Evolutionary conservation across 2,113 vertebrate species (phyloP).

Genomic region (Chaetops frenatus): DNA sequence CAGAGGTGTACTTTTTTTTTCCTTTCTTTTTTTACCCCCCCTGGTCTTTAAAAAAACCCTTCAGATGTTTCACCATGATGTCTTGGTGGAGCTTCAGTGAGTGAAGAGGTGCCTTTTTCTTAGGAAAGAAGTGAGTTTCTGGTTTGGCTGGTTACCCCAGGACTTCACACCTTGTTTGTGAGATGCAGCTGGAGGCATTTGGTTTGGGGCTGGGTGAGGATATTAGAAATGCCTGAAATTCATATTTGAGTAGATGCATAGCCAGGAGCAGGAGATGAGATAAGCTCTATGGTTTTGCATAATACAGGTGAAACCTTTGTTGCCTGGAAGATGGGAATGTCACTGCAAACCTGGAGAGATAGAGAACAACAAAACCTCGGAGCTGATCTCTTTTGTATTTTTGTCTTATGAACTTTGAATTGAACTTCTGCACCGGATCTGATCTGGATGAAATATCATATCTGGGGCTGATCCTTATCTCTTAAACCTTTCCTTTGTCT

Average conservation of each 20-base stretch:
- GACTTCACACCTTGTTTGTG: background rate
- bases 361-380: conserved; percentile 36
- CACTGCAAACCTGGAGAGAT: background rate
- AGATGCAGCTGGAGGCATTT: background rate
- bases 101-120: background rate
- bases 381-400: conserved; percentile 72
- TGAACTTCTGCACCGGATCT: conserved; percentile 87
- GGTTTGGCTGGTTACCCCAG: background rate
- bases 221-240: conserved; percentile 42
- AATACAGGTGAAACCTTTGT: conserved; percentile 7
- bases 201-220: conserved; percentile 39
- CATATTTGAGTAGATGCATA: conserved; percentile 11
- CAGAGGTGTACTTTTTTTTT: background rate
- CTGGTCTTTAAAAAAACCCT: background rate
- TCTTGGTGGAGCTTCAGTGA: background rate
- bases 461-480: conserved; percentile 94
- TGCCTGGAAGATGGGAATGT: conserved; percentile 59
- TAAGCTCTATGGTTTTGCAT: background rate
- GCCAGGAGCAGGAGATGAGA: conserved; percentile 6
- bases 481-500: conserved; percentile 96
- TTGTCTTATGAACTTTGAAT: conserved; percentile 77
- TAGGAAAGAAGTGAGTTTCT: background rate
- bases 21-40: too few relatives aligned
- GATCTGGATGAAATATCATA: conserved; percentile 97
- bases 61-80: background rate